Evolutionary conservation across 1,140 invertebrate species (phyloP).

Genomic region (Marisa cornuarietis): DNA sequence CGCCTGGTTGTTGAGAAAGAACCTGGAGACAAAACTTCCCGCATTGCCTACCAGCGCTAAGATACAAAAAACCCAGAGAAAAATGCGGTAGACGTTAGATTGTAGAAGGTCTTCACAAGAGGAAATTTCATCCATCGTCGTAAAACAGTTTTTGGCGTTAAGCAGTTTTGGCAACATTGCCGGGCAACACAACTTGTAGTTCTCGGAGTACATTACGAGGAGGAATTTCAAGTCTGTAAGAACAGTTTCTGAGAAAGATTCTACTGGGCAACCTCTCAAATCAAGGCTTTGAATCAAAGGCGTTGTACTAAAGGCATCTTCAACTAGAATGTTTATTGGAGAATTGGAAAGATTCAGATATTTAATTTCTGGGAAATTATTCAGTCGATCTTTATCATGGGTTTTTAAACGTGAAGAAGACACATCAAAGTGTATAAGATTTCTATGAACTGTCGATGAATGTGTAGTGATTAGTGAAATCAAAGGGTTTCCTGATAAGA

Average conservation of each 20-base stretch:
- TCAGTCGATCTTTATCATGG: neutral
- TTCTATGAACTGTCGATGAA: too few relatives aligned
- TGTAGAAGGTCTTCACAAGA: slow-evolving; percentile 9
- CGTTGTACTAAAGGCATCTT: neutral
- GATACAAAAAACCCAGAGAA: slow-evolving; percentile 36
- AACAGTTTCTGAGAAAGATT: too few relatives aligned
- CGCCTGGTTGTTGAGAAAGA: neutral
- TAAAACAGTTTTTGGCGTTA: neutral
- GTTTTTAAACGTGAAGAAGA: neutral
- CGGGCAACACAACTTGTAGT: slow-evolving; percentile 4
- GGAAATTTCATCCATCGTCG: neutral
- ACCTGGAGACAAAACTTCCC: slow-evolving; percentile 24
- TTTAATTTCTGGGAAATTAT: neutral
- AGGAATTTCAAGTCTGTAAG: neutral
- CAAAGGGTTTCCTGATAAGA: neutral
- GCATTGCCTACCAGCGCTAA: slow-evolving; percentile 37
- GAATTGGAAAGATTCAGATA: neutral
- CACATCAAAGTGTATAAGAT: neutral
- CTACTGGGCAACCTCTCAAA: neutral
- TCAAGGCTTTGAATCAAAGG: neutral
- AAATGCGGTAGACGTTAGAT: slow-evolving; percentile 6
- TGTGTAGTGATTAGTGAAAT: neutral
- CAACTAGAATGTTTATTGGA: neutral
- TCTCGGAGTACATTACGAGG: neutral
- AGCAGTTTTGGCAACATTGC: neutral